A percentile compares a stretch with the other conserved stretches of the same genome.
These are phyloP conservation scores for Lycocerus yunnanus DNA, from an alignment of 2,888 invertebrate species.

Conservation along the genomic window DNA sequence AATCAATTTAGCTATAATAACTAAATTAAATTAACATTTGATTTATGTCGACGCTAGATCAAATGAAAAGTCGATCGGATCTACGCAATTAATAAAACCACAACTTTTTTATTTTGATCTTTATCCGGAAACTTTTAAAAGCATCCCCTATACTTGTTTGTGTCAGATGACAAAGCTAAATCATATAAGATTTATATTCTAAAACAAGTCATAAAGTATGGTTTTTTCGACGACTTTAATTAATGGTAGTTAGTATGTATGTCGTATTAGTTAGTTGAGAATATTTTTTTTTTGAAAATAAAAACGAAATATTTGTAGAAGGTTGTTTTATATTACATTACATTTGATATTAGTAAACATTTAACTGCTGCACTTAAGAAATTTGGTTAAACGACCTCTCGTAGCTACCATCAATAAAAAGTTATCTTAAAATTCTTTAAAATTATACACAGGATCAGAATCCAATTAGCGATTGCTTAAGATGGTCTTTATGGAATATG, in stretches of 20 bases:
- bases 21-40: neutral
- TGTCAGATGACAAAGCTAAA: conserved; percentile 4
- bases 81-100: neutral
- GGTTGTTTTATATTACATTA: neutral
- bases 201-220: neutral
- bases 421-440: neutral
- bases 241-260: neutral
- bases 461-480: neutral
- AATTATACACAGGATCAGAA: neutral
- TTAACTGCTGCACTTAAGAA: neutral
- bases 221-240: neutral
- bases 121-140: neutral
- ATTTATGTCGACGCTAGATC: neutral
- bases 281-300: neutral
- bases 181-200: neutral
- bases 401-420: neutral
- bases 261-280: neutral
- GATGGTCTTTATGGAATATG: neutral
- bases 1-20: neutral
- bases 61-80: neutral
- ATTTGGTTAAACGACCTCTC: neutral
- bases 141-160: neutral
- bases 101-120: neutral
- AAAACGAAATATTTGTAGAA: neutral
- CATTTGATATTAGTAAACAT: neutral